Evolutionary conservation across 1,140 invertebrate genomes (phyloP).

Genomic region (Phymorhynchus buccinoides): DNA sequence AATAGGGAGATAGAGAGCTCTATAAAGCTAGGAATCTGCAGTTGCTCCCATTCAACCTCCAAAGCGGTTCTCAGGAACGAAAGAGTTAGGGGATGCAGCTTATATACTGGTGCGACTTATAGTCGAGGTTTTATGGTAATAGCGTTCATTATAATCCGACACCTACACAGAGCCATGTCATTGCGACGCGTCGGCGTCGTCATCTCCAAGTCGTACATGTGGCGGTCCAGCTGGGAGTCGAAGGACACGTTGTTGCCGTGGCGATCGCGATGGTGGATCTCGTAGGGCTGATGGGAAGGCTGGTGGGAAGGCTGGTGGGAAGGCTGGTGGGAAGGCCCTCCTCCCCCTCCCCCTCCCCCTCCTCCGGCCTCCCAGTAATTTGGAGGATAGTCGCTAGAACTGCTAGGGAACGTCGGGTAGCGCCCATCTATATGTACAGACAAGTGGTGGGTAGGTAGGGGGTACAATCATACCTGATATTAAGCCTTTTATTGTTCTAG

Average conservation of each 20-base stretch:
- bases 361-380: conserved; percentile 2
- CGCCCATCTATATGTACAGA: conserved; percentile 17
- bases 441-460: not conserved
- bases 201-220: conserved; percentile 62
- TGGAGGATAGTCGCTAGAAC: conserved; percentile 24
- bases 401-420: not conserved
- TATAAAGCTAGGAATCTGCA: no score
- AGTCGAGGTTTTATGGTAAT: no score
- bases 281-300: not conserved
- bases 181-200: conserved; percentile 64
- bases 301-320: no score
- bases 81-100: no score
- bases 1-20: no score
- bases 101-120: no score
- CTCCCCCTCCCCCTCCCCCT: no score
- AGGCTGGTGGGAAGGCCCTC: no score
- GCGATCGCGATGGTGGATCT: not conserved
- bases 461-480: not conserved
- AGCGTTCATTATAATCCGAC: not conserved
- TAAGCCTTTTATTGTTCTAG: no score
- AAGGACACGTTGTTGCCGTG: conserved; percentile 55
- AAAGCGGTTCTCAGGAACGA: no score
- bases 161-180: conserved; percentile 45
- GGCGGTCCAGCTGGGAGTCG: conserved; percentile 58
- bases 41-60: no score